Evolutionary conservation across 2,888 invertebrate genomes (phyloP).

Genomic region (Agrochola lychnidis): DNA sequence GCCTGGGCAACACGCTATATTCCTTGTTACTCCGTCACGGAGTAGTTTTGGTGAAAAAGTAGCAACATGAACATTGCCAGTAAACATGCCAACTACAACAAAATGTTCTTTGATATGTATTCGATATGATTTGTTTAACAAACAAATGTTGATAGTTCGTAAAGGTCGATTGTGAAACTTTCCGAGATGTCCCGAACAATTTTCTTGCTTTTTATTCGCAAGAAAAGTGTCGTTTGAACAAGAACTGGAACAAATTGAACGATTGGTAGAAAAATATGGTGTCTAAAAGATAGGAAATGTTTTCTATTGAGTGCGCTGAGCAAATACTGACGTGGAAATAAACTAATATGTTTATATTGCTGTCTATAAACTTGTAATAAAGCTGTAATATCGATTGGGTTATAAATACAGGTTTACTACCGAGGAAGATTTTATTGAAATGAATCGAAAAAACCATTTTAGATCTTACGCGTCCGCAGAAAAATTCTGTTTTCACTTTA

Average conservation of each 20-base stretch:
- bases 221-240: conserved; percentile 15
- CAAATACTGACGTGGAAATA: conserved; percentile 5
- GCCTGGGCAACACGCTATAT: conserved; percentile 48
- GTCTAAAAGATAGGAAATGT: neutral
- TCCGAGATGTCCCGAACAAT: conserved; percentile 16
- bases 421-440: conserved; percentile 18
- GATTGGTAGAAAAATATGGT: neutral
- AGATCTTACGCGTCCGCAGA: neutral
- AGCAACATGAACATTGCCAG: conserved; percentile 62
- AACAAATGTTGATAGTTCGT: conserved; percentile 49
- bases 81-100: conserved; percentile 62
- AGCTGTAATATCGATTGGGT: conserved; percentile 25
- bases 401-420: conserved; percentile 35
- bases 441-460: conserved; percentile 16
- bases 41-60: conserved; percentile 56
- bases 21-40: conserved; percentile 61
- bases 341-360: conserved; percentile 10
- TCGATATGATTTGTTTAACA: conserved; percentile 60
- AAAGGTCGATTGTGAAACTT: conserved; percentile 34
- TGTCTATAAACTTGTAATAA: conserved; percentile 29
- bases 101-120: conserved; percentile 50
- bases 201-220: conserved; percentile 10
- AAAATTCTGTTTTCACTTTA: no score
- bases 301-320: conserved; percentile 5
- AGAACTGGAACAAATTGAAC: conserved; percentile 20